Conservation (phyloP, 2,797 vertebrate species). For the Melanotaenia trifasciata region DNA sequence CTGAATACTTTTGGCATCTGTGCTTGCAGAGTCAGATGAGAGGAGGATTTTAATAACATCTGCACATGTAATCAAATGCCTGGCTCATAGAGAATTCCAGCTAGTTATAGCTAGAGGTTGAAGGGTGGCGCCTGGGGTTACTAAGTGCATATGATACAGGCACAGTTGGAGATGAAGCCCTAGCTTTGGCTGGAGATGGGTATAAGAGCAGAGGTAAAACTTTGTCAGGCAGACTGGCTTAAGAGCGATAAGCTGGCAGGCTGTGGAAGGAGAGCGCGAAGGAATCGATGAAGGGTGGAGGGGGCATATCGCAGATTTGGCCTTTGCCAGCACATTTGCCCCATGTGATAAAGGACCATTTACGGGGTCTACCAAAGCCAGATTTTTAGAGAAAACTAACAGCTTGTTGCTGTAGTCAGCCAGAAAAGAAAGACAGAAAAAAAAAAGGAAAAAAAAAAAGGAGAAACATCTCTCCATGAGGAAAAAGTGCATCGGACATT, state of each 20-base stretch:
- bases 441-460: conserved; percentile 80
- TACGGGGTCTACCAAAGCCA: conserved; percentile 83
- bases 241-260: conserved; percentile 46
- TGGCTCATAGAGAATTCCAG: conserved; percentile 60
- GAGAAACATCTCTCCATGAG: conserved; percentile 63
- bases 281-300: conserved; percentile 21
- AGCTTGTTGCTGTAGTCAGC: conserved; percentile 78
- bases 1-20: conserved; percentile 48
- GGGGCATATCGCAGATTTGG: conserved; percentile 61
- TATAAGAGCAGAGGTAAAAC: conserved; percentile 39
- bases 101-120: conserved; percentile 43
- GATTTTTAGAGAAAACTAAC: conserved; percentile 77
- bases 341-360: conserved; percentile 82
- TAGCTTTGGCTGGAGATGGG: conserved; percentile 54
- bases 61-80: conserved; percentile 76
- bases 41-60: conserved; percentile 73
- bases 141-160: conserved; percentile 46
- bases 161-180: conserved; percentile 35
- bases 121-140: conserved; percentile 58
- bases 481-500: conserved; percentile 60
- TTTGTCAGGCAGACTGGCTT: conserved; percentile 18
- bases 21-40: conserved; percentile 54
- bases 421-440: conserved; percentile 73
- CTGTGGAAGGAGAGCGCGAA: conserved; percentile 51
- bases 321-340: conserved; percentile 76